Percentiles rank a stretch among this genome's conserved stretches.
Conservation (phyloP, 2,888 invertebrate genomes). For the Argyresthia goedartella region DNA sequence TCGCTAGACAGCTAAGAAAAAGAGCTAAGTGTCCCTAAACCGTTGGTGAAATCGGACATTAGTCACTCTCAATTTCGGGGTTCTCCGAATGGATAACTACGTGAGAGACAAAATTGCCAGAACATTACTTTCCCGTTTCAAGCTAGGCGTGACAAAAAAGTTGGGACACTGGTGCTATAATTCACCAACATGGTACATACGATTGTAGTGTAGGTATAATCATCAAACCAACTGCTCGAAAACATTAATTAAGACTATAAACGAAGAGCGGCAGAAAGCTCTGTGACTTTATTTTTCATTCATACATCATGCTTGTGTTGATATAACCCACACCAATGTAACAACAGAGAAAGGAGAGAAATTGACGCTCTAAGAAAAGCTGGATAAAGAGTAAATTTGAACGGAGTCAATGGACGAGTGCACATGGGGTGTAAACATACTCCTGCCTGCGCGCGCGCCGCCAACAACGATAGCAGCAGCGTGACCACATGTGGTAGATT, state of each 20-base stretch:
- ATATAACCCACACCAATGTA: constrained; percentile 62
- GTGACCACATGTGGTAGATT: too few species aligned
- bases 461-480: constrained; percentile 35
- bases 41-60: too few species aligned
- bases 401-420: constrained; percentile 36
- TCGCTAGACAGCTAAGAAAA: too few species aligned
- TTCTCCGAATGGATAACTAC: too few species aligned
- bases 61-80: too few species aligned
- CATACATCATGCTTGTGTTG: constrained; percentile 61
- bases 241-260: constrained; percentile 66
- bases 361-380: not conserved
- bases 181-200: too few species aligned
- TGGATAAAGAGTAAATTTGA: constrained; percentile 24
- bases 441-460: constrained; percentile 33
- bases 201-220: too few species aligned
- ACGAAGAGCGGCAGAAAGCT: constrained; percentile 55
- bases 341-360: constrained; percentile 13
- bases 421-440: constrained; percentile 61
- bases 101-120: too few species aligned
- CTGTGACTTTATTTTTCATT: constrained; percentile 64
- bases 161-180: too few species aligned
- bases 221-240: constrained; percentile 33
- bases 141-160: too few species aligned
- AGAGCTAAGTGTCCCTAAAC: too few species aligned
- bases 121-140: too few species aligned